phyloP scores from a whole-genome alignment of 2,888 invertebrate genomes.

The Apodemia mormo region DNA sequence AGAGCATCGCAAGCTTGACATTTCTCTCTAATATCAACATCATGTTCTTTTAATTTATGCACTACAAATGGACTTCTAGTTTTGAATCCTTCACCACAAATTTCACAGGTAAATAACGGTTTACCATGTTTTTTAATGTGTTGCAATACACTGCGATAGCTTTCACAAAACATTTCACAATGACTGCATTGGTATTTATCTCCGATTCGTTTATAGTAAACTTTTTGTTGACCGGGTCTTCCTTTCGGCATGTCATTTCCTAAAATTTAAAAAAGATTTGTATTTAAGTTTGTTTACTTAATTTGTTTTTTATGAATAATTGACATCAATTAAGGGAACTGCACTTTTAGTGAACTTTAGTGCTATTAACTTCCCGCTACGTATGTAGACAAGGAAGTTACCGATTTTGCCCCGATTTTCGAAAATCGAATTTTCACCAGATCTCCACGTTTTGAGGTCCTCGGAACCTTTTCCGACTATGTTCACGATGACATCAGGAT shows the following conservation, averaged over 20 bases:
- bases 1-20: slow-evolving; percentile 63
- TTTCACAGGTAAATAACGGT: slow-evolving; percentile 47
- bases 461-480: too few relatives aligned
- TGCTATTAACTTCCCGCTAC: too few relatives aligned
- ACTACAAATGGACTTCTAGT: slow-evolving; percentile 50
- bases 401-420: too few relatives aligned
- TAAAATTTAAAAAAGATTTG: slow-evolving; percentile 53
- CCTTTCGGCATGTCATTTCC: slow-evolving; percentile 41
- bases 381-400: too few relatives aligned
- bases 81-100: slow-evolving; percentile 54
- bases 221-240: slow-evolving; percentile 39
- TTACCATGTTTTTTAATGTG: slow-evolving; percentile 63
- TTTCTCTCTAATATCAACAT: slow-evolving; percentile 58
- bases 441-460: too few relatives aligned
- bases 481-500: too few relatives aligned
- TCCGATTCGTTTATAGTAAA: slow-evolving; percentile 51
- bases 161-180: slow-evolving; percentile 56
- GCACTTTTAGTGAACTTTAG: too few relatives aligned
- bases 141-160: slow-evolving; percentile 46
- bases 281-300: slow-evolving; percentile 9
- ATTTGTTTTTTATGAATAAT: background rate
- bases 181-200: slow-evolving; percentile 46
- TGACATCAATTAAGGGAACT: too few relatives aligned
- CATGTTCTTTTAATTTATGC: slow-evolving; percentile 59
- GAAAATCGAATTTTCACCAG: too few relatives aligned